Evolutionary conservation across 2,113 vertebrate genomes (phyloP), one percentile per base, ranked within the genome.

Genomic region (Sinocyclocheilus rhinocerous): DNA sequence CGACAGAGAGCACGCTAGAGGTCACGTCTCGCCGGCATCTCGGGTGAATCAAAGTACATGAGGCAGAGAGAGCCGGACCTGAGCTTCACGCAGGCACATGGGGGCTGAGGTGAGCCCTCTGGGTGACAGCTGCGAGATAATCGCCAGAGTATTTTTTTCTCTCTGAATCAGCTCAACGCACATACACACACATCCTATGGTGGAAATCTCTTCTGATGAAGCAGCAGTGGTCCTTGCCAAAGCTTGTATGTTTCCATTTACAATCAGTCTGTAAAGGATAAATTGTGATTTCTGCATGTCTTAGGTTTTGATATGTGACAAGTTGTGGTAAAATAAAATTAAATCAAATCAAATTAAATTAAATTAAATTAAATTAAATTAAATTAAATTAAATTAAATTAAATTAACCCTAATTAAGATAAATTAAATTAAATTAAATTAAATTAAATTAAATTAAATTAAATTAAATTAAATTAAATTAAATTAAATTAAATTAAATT

Each of bases 111-210:
- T 63, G 78, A 63, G 78, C 77, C 63, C 67, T 75, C 77, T 39
- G 81, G 78, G 20, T 50, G 72, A 70, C 78, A 85, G 39, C 70
- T 70, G 78, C 6, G 22, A 75, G 78, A 77, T 83, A 87, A 85
- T 87, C 59, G 6, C 52, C 73, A 15, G 20, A 55, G 63, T 55
- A 70, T 78, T 26, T 67, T 67, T 39, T 78, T 59, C 79, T 73
- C 16, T 20, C 55, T 13, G 72, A 67, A 65, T 36, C 36, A 48
- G 52, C 48, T 42, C 50, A 24, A 69, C 48, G 15, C 2, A 55
- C 18, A 36, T 52, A 45, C 67, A 55, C 20, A 55, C 16, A 75
- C 70, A 45, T 39, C 55, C n/a, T 59, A 79, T n/a, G 20, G 55
- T 39, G n/a, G 42, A 50, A 50, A 81, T 48, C 36, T 45, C 36